Percentiles rank a stretch among this genome's conserved stretches.
Conservation (phyloP, 2,888 invertebrate genomes). For the Zaprionus bogoriensis region DNA sequence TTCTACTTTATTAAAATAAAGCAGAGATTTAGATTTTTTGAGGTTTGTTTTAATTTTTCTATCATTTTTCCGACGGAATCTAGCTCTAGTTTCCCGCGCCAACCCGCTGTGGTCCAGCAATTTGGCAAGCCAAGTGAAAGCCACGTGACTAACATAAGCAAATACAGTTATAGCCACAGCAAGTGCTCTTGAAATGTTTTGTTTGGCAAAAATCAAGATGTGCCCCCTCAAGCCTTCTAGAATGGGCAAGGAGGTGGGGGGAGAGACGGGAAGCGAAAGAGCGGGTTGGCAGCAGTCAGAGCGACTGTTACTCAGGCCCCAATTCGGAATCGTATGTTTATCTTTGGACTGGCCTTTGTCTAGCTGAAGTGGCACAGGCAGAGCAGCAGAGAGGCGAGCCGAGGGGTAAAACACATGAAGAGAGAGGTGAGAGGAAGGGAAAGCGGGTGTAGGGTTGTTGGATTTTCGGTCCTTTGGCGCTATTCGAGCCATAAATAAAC, state of each 20-base stretch:
- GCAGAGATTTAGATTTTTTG: too few species aligned
- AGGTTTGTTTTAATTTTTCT: too few species aligned
- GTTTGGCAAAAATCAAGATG: constrained; percentile 76
- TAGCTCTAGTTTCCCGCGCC: background rate
- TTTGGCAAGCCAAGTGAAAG: constrained; percentile 65
- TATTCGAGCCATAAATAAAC: constrained; percentile 76
- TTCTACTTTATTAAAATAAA: too few species aligned
- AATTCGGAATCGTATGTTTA: constrained; percentile 60
- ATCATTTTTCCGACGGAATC: too few species aligned
- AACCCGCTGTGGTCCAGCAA: constrained; percentile 48
- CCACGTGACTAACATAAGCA: constrained; percentile 74
- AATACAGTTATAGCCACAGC: constrained; percentile 63
- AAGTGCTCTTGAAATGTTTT: constrained; percentile 67
- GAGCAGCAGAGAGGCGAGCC: background rate
- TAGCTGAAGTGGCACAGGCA: constrained; percentile 61
- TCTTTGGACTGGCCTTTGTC: constrained; percentile 66
- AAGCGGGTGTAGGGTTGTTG: background rate
- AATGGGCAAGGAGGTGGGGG: constrained; percentile 17
- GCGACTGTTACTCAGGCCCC: constrained; percentile 50
- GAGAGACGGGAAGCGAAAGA: background rate
- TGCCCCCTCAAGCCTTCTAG: constrained; percentile 28
- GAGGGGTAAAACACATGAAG: background rate
- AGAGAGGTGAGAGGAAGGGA: background rate
- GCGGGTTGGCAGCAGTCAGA: constrained; percentile 39
- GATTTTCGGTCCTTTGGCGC: constrained; percentile 69